Evolutionary conservation across 2,888 invertebrate genomes (phyloP).

Genomic region (Auanema freiburgensis): DNA sequence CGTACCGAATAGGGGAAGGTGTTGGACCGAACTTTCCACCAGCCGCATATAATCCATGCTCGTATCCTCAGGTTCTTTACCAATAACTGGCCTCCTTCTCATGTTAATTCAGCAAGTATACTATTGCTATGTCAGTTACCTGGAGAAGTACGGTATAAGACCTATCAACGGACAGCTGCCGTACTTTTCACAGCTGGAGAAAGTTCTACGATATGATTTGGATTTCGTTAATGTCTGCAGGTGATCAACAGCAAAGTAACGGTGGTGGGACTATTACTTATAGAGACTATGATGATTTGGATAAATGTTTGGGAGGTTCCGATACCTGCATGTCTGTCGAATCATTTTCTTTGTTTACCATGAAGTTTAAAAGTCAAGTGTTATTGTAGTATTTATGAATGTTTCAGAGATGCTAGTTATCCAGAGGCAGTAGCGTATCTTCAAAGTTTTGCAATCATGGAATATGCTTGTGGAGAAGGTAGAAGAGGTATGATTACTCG

Average conservation of each 20-base stretch:
- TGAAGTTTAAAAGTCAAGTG: too few species aligned
- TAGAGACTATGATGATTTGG: conserved; percentile 19
- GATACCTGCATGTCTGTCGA: conserved; percentile 8
- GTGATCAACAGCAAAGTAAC: background rate
- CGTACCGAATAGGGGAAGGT: too few species aligned
- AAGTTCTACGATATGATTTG: conserved; percentile 12
- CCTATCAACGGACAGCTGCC: conserved; percentile 14
- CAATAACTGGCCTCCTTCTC: too few species aligned
- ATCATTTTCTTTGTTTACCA: conserved; percentile 13
- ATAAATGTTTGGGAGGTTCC: conserved; percentile 12
- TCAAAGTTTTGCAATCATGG: conserved; percentile 18
- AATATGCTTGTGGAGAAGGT: conserved; percentile 18
- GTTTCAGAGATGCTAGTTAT: background rate
- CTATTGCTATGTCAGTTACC: conserved; percentile 14
- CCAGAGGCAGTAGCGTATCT: conserved; percentile 14
- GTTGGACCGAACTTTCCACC: too few species aligned
- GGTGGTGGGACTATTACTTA: background rate
- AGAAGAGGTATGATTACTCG: background rate
- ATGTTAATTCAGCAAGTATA: background rate
- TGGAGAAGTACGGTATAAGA: conserved; percentile 13
- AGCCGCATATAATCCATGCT: too few species aligned
- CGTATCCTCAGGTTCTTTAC: too few species aligned
- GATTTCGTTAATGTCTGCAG: conserved; percentile 18
- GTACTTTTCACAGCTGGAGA: conserved; percentile 11
- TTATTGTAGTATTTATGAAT: background rate